phyloP scores from a whole-genome alignment of 2,797 vertebrate species.

The Sebastes goodei region DNA sequence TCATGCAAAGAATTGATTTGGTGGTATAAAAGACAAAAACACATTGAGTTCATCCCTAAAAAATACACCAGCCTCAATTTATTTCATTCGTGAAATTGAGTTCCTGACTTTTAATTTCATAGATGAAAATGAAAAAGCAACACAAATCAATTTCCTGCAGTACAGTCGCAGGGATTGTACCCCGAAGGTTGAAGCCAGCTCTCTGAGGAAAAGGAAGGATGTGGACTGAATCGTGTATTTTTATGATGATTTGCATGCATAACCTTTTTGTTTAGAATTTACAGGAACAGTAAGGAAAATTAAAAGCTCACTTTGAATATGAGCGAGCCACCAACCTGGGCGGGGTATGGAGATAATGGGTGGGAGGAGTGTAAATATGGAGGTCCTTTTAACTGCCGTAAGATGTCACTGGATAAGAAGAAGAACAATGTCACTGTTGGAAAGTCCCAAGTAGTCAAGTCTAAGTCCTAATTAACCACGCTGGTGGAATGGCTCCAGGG shows the following conservation, averaged over 20 bases:
- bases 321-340: neutral
- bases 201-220: neutral
- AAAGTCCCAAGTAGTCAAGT: neutral
- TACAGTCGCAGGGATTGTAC: neutral
- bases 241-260: slow-evolving; percentile 10
- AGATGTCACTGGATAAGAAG: neutral
- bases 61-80: neutral
- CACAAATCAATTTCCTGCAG: slow-evolving; percentile 39
- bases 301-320: neutral
- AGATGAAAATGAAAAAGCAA: slow-evolving; percentile 26
- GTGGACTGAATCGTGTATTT: neutral
- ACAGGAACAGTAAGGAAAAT: neutral
- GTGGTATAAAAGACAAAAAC: neutral
- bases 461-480: neutral
- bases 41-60: neutral
- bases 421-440: too few relatives aligned
- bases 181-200: neutral
- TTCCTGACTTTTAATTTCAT: slow-evolving; percentile 52
- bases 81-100: slow-evolving; percentile 29
- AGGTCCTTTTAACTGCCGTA: neutral
- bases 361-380: neutral
- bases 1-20: neutral
- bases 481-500: neutral
- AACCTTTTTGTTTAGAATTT: neutral
- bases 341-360: neutral